phyloP scores from a whole-genome alignment of 2,888 invertebrate genomes.

The Phalera bucephala region DNA sequence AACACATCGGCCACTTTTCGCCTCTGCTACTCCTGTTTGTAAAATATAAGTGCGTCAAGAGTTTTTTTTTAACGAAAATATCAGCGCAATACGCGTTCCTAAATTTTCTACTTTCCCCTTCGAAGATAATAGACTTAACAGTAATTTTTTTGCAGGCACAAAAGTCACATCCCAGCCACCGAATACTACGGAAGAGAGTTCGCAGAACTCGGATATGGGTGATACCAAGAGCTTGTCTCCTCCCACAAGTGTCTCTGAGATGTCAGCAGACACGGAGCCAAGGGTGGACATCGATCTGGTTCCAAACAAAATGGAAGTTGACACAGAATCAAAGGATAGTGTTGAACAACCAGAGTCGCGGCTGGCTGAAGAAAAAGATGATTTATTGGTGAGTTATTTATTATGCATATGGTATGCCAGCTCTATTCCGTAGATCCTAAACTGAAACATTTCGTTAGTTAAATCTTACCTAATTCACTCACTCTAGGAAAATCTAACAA shows the following conservation, averaged over 20 bases:
- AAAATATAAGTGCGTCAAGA: too few relatives aligned
- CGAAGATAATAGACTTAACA: too few relatives aligned
- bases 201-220: constrained; percentile 65
- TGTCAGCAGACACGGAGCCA: constrained; percentile 50
- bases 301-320: constrained; percentile 37
- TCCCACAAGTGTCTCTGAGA: constrained; percentile 60
- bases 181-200: constrained; percentile 62
- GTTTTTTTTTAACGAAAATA: too few relatives aligned
- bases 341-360: constrained; percentile 28
- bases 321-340: constrained; percentile 34
- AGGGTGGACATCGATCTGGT: constrained; percentile 13
- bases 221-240: constrained; percentile 67
- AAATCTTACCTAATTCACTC: too few relatives aligned
- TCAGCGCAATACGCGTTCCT: too few relatives aligned
- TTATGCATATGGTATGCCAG: too few relatives aligned
- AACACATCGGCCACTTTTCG: too few relatives aligned
- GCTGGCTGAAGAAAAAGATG: constrained; percentile 29
- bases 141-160: constrained; percentile 34
- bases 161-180: constrained; percentile 52
- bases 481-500: too few relatives aligned
- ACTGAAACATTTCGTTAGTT: too few relatives aligned
- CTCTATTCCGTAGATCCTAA: too few relatives aligned
- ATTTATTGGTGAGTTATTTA: constrained; percentile 40
- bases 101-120: too few relatives aligned
- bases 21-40: too few relatives aligned